These are phyloP conservation scores for Gambelia wislizenii DNA, from an alignment of 2,797 vertebrate species.

Conservation along the genomic window DNA sequence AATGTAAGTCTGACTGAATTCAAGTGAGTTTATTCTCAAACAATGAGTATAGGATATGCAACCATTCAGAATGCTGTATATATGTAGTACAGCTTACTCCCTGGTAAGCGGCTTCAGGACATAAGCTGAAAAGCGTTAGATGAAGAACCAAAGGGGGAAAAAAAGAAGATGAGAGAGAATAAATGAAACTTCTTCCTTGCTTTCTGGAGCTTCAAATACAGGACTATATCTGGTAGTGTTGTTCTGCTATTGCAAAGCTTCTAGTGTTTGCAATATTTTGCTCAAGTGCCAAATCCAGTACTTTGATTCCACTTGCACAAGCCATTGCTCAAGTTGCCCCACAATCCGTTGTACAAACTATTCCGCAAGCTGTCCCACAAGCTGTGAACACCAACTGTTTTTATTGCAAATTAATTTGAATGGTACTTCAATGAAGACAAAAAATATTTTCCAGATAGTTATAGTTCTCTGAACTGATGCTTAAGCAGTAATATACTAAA, in stretches of 20 bases:
- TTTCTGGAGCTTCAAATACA: background rate
- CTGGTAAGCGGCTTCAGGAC: background rate
- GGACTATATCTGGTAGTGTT: background rate
- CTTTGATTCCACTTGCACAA: conserved; percentile 6
- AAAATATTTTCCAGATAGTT: background rate
- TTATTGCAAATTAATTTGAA: background rate
- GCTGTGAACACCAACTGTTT: background rate
- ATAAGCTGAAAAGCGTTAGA: background rate
- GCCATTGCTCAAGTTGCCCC: background rate
- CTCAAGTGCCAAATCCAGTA: background rate
- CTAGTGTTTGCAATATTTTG: background rate
- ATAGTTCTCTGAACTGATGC: too few species aligned
- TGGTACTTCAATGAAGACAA: background rate
- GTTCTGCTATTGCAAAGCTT: background rate
- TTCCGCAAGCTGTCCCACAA: background rate
- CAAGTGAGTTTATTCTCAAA: background rate
- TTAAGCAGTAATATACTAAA: background rate
- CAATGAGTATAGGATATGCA: background rate
- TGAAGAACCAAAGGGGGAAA: background rate
- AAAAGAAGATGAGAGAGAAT: background rate
- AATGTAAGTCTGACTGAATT: background rate
- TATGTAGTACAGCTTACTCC: background rate
- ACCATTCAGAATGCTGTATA: background rate
- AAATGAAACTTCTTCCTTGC: background rate
- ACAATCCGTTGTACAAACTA: background rate